Evolutionary conservation across 1,140 invertebrate species (phyloP).

Genomic region (Anoplolepis gracilipes): DNA sequence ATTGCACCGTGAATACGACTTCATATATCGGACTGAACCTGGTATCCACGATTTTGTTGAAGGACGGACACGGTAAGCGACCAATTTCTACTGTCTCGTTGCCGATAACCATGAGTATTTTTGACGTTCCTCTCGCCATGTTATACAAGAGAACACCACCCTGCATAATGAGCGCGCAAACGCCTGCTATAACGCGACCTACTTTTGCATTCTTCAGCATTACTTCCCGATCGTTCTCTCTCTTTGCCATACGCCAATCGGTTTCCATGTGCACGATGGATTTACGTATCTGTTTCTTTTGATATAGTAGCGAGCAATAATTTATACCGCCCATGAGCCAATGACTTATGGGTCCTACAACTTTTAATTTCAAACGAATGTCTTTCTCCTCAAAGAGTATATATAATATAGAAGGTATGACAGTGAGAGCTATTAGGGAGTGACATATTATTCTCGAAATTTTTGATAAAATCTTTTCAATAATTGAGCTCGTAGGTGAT

Average conservation of each 20-base stretch:
- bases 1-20: slow-evolving; percentile 66
- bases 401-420: not conserved
- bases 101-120: too few species aligned
- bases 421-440: slow-evolving; percentile 7
- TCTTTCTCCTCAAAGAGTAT: slow-evolving; percentile 69
- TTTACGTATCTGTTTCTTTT: slow-evolving; percentile 65
- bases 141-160: slow-evolving; percentile 24
- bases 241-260: slow-evolving; percentile 71
- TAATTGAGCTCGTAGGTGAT: not conserved
- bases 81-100: too few species aligned
- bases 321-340: slow-evolving; percentile 75
- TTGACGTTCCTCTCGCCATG: too few species aligned
- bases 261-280: slow-evolving; percentile 72
- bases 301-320: slow-evolving; percentile 70
- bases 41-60: too few species aligned
- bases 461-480: too few species aligned
- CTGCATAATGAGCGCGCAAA: slow-evolving; percentile 58
- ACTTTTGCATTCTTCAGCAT: slow-evolving; percentile 51
- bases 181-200: slow-evolving; percentile 26
- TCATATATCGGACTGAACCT: too few species aligned
- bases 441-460: slow-evolving; percentile 9
- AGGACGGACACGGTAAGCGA: slow-evolving; percentile 38
- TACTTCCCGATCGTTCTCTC: slow-evolving; percentile 29
- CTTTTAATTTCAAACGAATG: slow-evolving; percentile 66
- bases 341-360: slow-evolving; percentile 74